Conservation (phyloP, 92 coral and sea anemone genomes). For the Paragorgia papillata region DNA sequence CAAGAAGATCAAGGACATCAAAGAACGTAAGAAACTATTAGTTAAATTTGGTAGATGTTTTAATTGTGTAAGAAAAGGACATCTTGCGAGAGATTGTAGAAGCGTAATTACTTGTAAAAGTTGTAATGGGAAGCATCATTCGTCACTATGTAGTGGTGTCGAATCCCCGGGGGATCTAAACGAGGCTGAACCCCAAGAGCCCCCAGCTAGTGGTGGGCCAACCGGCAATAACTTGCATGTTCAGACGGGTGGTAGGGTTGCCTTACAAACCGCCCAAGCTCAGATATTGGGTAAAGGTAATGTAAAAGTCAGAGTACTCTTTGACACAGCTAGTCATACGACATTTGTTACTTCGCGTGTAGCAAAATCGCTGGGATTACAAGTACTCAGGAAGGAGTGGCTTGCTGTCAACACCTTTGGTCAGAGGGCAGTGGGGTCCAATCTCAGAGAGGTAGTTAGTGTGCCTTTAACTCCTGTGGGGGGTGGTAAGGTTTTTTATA, state of each 20-base stretch:
- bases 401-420: constrained; percentile 9
- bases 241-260: constrained; percentile 32
- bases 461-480: constrained; percentile 29
- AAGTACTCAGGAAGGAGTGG: too few relatives aligned
- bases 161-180: constrained; percentile 1
- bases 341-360: too few relatives aligned
- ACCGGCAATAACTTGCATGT: too few relatives aligned
- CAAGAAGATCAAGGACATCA: too few relatives aligned
- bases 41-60: constrained; percentile 48
- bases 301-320: too few relatives aligned
- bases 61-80: constrained; percentile 45
- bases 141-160: constrained; percentile 31
- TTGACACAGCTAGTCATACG: too few relatives aligned
- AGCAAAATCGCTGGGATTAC: too few relatives aligned
- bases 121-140: constrained; percentile 47
- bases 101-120: constrained; percentile 10
- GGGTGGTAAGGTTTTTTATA: constrained; percentile 8
- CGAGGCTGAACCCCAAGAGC: too few relatives aligned
- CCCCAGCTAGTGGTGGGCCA: neutral
- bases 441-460: constrained; percentile 46
- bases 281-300: too few relatives aligned
- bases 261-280: constrained; percentile 32
- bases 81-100: constrained; percentile 32
- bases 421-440: constrained; percentile 21
- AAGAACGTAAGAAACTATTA: too few relatives aligned